Evolutionary conservation across 2,888 invertebrate species (phyloP), one percentile per base, ranked within the genome.

Genomic region (Lucinisca nassula): DNA sequence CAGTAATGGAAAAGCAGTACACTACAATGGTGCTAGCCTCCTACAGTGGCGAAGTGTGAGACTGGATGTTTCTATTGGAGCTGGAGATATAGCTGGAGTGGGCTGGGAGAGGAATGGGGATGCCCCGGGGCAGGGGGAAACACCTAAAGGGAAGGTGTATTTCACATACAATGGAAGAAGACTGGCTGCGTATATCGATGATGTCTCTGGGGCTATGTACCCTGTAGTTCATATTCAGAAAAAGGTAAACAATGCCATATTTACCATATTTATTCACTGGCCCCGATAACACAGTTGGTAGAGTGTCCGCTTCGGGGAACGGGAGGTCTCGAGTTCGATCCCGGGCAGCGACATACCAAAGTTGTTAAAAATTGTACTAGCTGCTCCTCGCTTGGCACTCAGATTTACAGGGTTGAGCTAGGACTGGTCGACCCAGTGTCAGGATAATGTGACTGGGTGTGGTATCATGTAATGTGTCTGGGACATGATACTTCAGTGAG

Each of bases 151-250:
- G 17, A 92, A 92, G 21, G 96, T 96, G 21, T 96, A 95, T 92
- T 96, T 96, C 91, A 96, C 96, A 10, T 92, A 95, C 87, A 96
- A 96, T 88, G 96, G 96, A 0, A 92, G 94, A 70, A 85, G 94
- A 30, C 92, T 96, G 37, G 89, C 92, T n/a, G 91, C 94, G 0
- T 93, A 92, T n/a, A 93, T 96, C 45, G 96, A 96, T 78, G 95
- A 96, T 89, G 96, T 96, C 4, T 93, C 95, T 14, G 95, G 95
- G 3, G 94, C 93, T 0, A 93, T 96, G 94, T 96, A 94, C 88
- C 96, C 96, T 35, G 95, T 96, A 32, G 95, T 96, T 14, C 96
- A 96, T 88, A 95, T 96, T 45, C 96, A 96, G 93, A 96, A 96
- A 90, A 96, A 96, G 93, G 96, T 95, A 79, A 78, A 45, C 17